Percentiles rank a stretch among this genome's conserved stretches.
Evolutionary conservation across 2,113 vertebrate genomes (phyloP).

Genomic region (Lophura nycthemera): DNA sequence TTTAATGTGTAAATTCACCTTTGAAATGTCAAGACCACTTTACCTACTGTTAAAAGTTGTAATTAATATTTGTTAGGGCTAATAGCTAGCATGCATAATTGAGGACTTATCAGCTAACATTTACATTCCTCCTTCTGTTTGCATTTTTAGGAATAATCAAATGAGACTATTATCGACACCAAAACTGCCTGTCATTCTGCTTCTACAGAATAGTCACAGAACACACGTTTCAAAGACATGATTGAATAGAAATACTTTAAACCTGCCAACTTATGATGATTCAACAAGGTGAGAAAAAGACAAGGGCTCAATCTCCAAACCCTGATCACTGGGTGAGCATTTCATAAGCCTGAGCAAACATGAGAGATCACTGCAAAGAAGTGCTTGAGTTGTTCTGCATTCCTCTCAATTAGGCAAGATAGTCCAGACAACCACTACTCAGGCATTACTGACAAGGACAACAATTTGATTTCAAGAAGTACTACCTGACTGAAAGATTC

Average conservation of each 20-base stretch:
- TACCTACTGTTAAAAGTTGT: not conserved
- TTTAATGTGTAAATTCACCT: not conserved
- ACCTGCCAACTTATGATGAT: not conserved
- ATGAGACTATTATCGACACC: not conserved
- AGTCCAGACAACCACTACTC: not conserved
- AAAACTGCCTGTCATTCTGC: not conserved
- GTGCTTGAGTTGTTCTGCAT: not conserved
- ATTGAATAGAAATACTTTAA: not conserved
- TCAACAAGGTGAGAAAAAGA: not conserved
- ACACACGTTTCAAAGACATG: not conserved
- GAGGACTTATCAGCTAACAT: not conserved
- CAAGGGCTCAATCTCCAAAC: not conserved
- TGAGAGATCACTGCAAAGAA: not conserved
- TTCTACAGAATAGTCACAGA: not conserved
- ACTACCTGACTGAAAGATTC: not conserved
- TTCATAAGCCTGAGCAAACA: not conserved
- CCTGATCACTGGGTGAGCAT: not conserved
- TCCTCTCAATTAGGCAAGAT: not conserved
- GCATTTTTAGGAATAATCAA: not conserved
- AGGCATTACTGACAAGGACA: not conserved
- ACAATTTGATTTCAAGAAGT: not conserved
- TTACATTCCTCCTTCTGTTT: not conserved
- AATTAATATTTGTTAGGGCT: not conserved
- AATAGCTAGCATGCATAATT: not conserved
- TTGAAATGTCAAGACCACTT: not conserved